Conservation (phyloP, 2,113 vertebrate species). For the Amblyopsis rosae region DNA sequence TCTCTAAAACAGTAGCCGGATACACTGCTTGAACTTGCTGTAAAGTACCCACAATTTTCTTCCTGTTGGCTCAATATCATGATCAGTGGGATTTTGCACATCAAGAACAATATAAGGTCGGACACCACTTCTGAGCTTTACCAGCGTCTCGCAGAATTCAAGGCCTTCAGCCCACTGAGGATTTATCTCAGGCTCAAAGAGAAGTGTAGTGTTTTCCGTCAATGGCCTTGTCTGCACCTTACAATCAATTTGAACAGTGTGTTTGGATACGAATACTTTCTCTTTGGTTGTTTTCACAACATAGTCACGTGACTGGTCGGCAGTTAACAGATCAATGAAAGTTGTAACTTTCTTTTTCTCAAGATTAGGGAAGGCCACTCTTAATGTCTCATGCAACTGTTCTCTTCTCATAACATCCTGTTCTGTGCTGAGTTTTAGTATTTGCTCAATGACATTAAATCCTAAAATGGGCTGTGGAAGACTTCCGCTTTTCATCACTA, state of each 20-base stretch:
- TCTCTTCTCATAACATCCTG: background rate
- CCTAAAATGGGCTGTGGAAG: slow-evolving; percentile 33
- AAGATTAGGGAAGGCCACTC: slow-evolving; percentile 15
- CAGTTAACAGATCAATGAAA: slow-evolving; percentile 17
- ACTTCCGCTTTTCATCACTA: slow-evolving; percentile 24
- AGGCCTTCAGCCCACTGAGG: slow-evolving; percentile 27
- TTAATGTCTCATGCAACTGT: background rate
- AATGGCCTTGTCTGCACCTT: background rate
- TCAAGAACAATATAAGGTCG: background rate
- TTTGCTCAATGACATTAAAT: slow-evolving; percentile 34
- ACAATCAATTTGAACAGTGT: slow-evolving; percentile 21
- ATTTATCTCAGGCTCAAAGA: slow-evolving; percentile 25
- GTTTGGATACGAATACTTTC: slow-evolving; percentile 17
- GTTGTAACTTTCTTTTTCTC: background rate
- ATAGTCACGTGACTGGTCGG: slow-evolving; percentile 11
- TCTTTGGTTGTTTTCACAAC: slow-evolving; percentile 27
- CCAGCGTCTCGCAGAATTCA: slow-evolving; percentile 14
- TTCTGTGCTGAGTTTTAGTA: slow-evolving; percentile 6
- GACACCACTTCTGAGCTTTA: background rate
- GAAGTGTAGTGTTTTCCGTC: slow-evolving; percentile 9
- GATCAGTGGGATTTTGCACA: slow-evolving; percentile 25
- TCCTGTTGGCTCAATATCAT: slow-evolving; percentile 9
- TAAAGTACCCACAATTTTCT: slow-evolving; percentile 2
- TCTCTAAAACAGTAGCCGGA: background rate
- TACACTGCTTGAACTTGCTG: background rate